These are phyloP conservation scores for Anguilla anguilla DNA, from an alignment of 2,797 vertebrate species.

Conservation along the genomic window DNA sequence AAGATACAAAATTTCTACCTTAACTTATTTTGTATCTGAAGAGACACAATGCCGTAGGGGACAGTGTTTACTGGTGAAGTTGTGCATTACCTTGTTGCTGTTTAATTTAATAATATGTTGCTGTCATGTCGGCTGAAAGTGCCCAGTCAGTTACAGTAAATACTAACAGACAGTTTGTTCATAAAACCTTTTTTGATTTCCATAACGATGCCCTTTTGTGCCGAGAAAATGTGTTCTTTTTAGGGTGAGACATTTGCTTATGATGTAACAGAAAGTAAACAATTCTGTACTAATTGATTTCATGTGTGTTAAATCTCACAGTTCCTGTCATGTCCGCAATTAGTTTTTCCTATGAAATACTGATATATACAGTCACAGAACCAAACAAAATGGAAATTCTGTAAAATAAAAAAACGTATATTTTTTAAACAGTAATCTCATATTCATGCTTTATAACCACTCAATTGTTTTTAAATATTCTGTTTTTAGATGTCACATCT, in stretches of 20 bases:
- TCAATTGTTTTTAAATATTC: background rate
- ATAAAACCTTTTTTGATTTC: background rate
- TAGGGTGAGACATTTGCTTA: background rate
- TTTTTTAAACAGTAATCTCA: background rate
- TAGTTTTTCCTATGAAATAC: background rate
- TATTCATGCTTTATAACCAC: background rate
- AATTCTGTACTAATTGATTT: background rate
- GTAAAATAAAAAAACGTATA: background rate
- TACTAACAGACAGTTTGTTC: background rate
- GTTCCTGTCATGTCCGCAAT: background rate
- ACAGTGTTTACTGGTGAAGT: background rate
- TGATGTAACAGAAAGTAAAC: background rate
- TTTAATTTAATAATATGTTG: background rate
- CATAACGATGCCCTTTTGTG: background rate
- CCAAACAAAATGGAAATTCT: background rate
- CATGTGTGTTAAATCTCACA: background rate
- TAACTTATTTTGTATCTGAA: background rate
- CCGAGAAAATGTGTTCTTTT: background rate
- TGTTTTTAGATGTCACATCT: background rate
- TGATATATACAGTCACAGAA: background rate
- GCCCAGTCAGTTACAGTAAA: slow-evolving; percentile 1
- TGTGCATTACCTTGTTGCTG: background rate
- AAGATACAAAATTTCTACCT: background rate
- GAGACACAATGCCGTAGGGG: background rate
- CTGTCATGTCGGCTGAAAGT: background rate